Percentiles rank a stretch among this genome's conserved stretches.
These are phyloP conservation scores for Paradisaea rubra DNA, from an alignment of 2,113 vertebrate genomes.

Conservation along the genomic window DNA sequence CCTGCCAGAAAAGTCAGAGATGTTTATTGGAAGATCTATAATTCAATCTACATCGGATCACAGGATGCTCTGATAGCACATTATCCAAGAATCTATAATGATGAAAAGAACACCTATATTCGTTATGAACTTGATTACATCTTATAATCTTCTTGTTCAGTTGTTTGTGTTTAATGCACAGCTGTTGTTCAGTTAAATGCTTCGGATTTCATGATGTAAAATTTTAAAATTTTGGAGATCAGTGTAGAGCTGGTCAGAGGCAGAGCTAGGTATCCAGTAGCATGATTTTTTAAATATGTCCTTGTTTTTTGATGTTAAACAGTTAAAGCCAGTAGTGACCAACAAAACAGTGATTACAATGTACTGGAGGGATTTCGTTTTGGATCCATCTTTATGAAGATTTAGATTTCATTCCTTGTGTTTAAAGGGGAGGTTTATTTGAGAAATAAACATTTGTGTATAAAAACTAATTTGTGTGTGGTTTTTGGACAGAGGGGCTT, in stretches of 20 bases:
- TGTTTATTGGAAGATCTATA: conserved; percentile 99
- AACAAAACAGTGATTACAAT: conserved; percentile 71
- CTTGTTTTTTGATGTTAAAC: conserved; percentile 79
- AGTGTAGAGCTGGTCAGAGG: conserved; percentile 69
- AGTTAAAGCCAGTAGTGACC: conserved; percentile 77
- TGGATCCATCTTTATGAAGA: conserved; percentile 77
- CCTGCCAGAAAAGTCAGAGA: conserved; percentile 96
- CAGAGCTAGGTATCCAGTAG: conserved; percentile 76
- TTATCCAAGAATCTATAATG: conserved; percentile 95
- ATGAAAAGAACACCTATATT: conserved; percentile 96
- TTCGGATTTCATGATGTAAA: conserved; percentile 74
- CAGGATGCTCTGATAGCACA: conserved; percentile 97
- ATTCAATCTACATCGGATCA: conserved; percentile 98
- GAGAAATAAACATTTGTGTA: conserved; percentile 98
- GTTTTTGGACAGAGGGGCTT: conserved; percentile 71
- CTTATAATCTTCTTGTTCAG: conserved; percentile 78
- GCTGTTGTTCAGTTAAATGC: conserved; percentile 73
- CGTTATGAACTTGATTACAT: conserved; percentile 97
- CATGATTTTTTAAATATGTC: conserved; percentile 78
- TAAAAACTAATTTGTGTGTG: conserved; percentile 77
- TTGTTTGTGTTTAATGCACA: conserved; percentile 73
- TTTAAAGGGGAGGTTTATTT: conserved; percentile 90
- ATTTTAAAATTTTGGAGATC: conserved; percentile 70
- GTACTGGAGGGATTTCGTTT: conserved; percentile 74
- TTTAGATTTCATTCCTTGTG: conserved; percentile 82